A percentile compares a stretch with the other conserved stretches of the same genome.
Conservation (phyloP, 2,797 vertebrate species). For the Cephalopachus bancanus region DNA sequence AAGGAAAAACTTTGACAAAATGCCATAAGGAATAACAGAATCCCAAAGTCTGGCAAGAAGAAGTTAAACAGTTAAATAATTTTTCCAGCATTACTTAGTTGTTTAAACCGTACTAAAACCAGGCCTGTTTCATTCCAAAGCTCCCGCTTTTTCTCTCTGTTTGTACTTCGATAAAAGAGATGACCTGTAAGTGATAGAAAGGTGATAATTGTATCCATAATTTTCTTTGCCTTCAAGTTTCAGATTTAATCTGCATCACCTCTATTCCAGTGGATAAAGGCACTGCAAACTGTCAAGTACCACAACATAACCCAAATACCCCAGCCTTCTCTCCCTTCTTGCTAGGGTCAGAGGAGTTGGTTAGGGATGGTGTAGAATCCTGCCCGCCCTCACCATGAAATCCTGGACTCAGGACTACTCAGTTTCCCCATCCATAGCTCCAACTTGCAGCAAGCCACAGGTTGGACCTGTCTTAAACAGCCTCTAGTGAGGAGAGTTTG, state of each 20-base stretch:
- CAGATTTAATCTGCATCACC: background rate
- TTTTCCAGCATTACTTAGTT: background rate
- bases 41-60: slow-evolving; percentile 19
- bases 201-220: slow-evolving; percentile 60
- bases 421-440: background rate
- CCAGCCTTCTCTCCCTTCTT: background rate
- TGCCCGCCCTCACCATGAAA: accelerated
- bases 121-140: background rate
- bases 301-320: background rate
- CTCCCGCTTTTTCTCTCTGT: background rate
- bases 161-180: slow-evolving; percentile 5
- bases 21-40: background rate
- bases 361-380: background rate
- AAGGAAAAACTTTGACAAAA: slow-evolving; percentile 6
- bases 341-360: background rate
- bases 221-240: slow-evolving; percentile 58
- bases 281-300: background rate
- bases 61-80: background rate
- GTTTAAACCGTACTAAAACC: background rate
- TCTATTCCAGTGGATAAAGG: background rate
- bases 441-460: background rate
- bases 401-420: background rate
- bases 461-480: background rate
- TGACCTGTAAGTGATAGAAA: background rate
- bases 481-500: background rate